These are phyloP conservation scores for Bembecia ichneumoniformis DNA, from an alignment of 2,888 invertebrate genomes.

Conservation along the genomic window DNA sequence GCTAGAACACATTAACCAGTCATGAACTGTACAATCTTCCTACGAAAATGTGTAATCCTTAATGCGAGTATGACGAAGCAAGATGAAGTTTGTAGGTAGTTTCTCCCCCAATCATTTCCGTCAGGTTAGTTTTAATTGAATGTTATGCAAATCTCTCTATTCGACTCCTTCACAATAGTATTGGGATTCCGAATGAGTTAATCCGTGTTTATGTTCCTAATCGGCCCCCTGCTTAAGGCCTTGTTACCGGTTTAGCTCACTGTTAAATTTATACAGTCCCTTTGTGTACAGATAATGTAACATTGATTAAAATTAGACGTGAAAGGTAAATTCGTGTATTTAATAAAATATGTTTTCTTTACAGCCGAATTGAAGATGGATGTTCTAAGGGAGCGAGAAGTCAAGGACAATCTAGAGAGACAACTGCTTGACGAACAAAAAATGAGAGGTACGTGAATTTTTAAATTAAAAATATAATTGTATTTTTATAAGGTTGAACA, in stretches of 20 bases:
- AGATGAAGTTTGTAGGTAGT: slow-evolving; percentile 25
- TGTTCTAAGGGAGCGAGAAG: slow-evolving; percentile 91
- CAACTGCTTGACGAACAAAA: slow-evolving; percentile 95
- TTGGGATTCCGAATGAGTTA: slow-evolving; percentile 70
- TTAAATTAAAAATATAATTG: slow-evolving; percentile 1
- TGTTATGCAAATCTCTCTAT: slow-evolving; percentile 72
- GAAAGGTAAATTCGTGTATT: slow-evolving; percentile 33
- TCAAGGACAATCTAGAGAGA: slow-evolving; percentile 93
- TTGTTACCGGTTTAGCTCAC: slow-evolving; percentile 63
- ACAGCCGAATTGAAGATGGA: slow-evolving; percentile 97
- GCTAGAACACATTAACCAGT: not conserved
- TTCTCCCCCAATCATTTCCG: slow-evolving; percentile 58
- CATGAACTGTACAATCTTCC: not conserved
- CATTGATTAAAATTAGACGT: slow-evolving; percentile 50
- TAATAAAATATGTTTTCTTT: slow-evolving; percentile 49
- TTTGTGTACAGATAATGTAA: slow-evolving; percentile 43
- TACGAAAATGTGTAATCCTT: not conserved
- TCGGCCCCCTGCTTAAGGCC: slow-evolving; percentile 64
- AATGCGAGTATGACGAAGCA: not conserved
- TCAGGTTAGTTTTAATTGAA: slow-evolving; percentile 69
- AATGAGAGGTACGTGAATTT: slow-evolving; percentile 86
- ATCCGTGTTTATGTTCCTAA: slow-evolving; percentile 71
- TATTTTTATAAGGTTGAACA: not conserved
- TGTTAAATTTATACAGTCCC: slow-evolving; percentile 66
- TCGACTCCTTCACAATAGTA: slow-evolving; percentile 69